These are phyloP conservation scores for Calameuta pallipes DNA, from an alignment of 2,888 invertebrate genomes.

Conservation along the genomic window DNA sequence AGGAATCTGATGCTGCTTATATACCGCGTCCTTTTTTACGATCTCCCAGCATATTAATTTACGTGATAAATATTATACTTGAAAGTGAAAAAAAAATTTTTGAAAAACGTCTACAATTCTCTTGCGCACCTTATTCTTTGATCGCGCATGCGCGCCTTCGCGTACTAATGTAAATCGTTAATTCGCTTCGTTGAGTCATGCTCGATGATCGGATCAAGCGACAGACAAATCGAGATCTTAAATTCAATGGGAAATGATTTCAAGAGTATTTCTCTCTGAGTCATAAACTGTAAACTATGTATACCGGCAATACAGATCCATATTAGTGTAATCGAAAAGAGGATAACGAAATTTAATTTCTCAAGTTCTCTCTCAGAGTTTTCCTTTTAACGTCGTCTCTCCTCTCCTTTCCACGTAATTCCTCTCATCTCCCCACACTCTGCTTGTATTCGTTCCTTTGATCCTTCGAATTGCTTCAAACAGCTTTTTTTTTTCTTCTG, in stretches of 20 bases:
- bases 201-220: neutral
- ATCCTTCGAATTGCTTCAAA: neutral
- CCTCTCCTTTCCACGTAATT: neutral
- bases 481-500: neutral
- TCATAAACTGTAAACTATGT: neutral
- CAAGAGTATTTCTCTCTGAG: neutral
- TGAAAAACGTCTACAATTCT: neutral
- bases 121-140: neutral
- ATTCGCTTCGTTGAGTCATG: neutral
- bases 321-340: neutral
- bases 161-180: neutral
- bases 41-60: constrained; percentile 26
- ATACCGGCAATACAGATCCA: neutral
- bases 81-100: neutral
- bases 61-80: constrained; percentile 10
- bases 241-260: neutral
- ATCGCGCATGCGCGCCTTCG: neutral
- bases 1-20: neutral
- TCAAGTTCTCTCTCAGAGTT: neutral
- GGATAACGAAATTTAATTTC: neutral
- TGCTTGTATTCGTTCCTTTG: neutral
- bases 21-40: constrained; percentile 18
- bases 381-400: neutral
- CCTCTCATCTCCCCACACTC: neutral
- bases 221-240: neutral